These are phyloP conservation scores for Gallinago nigripennis DNA, from an alignment of 2,797 vertebrate genomes.

Conservation along the genomic window DNA sequence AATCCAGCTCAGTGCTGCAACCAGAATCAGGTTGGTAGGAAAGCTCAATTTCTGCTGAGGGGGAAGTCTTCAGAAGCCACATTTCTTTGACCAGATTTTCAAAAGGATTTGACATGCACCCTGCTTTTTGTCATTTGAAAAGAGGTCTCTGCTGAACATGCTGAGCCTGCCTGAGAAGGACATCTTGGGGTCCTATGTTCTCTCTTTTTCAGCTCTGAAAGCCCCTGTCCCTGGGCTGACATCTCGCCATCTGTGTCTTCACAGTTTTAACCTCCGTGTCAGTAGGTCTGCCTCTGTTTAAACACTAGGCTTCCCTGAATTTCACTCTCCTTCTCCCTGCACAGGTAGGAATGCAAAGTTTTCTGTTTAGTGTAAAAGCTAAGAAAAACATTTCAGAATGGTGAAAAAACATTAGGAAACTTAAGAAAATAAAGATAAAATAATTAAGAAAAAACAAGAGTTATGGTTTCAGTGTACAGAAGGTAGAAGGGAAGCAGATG, in stretches of 20 bases:
- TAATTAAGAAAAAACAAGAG: neutral
- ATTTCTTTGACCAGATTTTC: neutral
- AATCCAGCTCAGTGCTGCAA: neutral
- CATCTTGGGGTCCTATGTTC: neutral
- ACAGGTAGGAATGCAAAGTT: neutral
- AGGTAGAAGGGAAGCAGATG: neutral
- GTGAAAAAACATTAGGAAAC: neutral
- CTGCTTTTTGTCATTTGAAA: neutral
- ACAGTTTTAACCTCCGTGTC: neutral
- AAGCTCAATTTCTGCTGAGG: neutral
- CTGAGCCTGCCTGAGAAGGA: neutral
- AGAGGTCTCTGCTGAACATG: accelerated
- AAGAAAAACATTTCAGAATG: neutral
- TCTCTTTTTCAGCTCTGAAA: neutral
- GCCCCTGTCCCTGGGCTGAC: neutral
- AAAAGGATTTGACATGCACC: neutral
- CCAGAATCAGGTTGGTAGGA: neutral
- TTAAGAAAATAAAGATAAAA: neutral
- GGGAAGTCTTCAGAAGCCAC: neutral
- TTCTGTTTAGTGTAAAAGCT: neutral
- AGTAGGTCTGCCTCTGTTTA: neutral
- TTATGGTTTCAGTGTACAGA: neutral
- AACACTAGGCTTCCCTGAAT: neutral
- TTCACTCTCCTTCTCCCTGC: neutral
- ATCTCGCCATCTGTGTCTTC: neutral